Conservation (phyloP, 37 sponge, comb jelly and placozoan species). For the Agelas oroides region DNA sequence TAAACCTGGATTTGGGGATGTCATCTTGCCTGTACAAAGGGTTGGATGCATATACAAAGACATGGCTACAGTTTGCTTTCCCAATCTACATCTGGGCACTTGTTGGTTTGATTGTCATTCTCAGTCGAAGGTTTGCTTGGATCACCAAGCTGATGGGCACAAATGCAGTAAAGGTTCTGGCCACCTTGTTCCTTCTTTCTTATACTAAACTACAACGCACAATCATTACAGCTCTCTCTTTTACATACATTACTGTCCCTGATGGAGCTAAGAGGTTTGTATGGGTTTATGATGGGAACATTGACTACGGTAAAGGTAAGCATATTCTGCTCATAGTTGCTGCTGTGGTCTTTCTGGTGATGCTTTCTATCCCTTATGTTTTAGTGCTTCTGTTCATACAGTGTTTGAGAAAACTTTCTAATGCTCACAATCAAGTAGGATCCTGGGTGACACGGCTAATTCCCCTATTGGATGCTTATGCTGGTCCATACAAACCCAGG, state of each 20-base stretch:
- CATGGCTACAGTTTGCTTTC: conserved; percentile 42
- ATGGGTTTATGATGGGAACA: conserved; percentile 29
- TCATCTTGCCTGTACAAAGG: not conserved
- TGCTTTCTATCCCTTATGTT: conserved; percentile 19
- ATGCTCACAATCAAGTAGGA: not conserved
- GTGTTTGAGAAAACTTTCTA: conserved; percentile 1
- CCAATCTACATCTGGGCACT: conserved; percentile 9
- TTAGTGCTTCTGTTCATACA: conserved; percentile 14
- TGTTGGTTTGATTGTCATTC: not conserved
- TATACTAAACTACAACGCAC: conserved; percentile 22
- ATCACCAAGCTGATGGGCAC: not conserved
- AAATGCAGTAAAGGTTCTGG: conserved; percentile 1
- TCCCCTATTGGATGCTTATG: conserved; percentile 39
- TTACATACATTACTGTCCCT: not conserved
- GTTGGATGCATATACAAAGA: conserved; percentile 4
- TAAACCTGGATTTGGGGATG: conserved; percentile 3
- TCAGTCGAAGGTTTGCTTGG: not conserved
- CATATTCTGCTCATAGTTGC: conserved; percentile 8
- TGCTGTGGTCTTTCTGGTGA: not conserved
- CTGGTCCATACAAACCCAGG: conserved; percentile 35
- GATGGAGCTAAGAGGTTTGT: not conserved
- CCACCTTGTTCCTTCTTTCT: conserved; percentile 19
- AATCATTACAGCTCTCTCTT: conserved; percentile 3
- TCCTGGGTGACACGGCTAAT: conserved; percentile 13
- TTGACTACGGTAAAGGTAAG: conserved; percentile 8